Base-by-base conservation (phyloP, 2,797 vertebrate species). In the Coluber constrictor region DNA sequence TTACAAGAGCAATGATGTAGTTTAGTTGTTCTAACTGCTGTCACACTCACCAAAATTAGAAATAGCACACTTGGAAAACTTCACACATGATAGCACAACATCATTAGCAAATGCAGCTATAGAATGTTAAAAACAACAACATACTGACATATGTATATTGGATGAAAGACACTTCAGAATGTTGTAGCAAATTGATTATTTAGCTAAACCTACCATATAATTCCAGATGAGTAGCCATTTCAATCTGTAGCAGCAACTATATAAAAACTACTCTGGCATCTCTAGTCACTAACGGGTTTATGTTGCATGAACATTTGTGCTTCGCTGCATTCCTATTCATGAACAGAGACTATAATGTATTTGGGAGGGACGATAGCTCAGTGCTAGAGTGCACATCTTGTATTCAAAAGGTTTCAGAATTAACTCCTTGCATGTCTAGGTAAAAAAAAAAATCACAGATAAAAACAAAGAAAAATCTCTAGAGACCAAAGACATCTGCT, bases 1-100 rank as follows among this genome's bases (percentile, higher is more conserved):
- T 93, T 92, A 94, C 94, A 93, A 91, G 86, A 93, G 92, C 87
- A 94, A 95, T 94, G 83, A 94, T 0, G 89, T 87, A 93, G 6
- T 87, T 94, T 87, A 59, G 37, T 92, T 79, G 0, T 29, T 83
- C 90, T 93, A 93, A 91, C 32, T 54, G 1, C 55, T 61, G 89
- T 86, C 60, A 95, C 93, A 92, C 83, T 93, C 3, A 54, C 23
- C 20, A 1, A 94, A 92, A 93, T 37, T 87, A 90, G 18, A 86
- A 92, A 43, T 10, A 23, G 56, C 18, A 37, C 0, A 88, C 4
- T n/a, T 3, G 10, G 88, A 95, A 27, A 94, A 93, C 0, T 3
- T 88, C 88, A 70, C 83, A 60, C 92, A 86, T 57, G 86, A 79
- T 32, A 89, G 88, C 11, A 92, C 93, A 94, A 27, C 15, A 90